Evolutionary conservation across 2,888 invertebrate species (phyloP), one percentile per base, ranked within the genome.

Genomic region (Cyclophora albipunctata): DNA sequence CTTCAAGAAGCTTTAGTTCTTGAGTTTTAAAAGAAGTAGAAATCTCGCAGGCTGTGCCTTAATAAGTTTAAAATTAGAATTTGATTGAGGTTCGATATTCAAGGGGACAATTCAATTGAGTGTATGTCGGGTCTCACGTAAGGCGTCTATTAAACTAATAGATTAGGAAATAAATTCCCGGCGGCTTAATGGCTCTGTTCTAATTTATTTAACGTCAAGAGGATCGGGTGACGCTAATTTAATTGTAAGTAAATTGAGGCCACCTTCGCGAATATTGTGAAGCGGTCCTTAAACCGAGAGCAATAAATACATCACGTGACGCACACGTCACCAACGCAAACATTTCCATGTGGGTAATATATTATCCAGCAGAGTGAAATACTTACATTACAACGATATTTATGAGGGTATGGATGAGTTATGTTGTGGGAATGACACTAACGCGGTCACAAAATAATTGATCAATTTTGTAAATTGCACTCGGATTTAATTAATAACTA

Each of bases 201-300:
- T 80, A 78, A 83, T 81, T 81, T 77, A 79, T 78, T 81, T 79
- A 78, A 70, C 73, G 72, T 73, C 75, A 70, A 69, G 71, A 71
- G 70, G 73, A 76, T 77, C 71, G 72, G 72, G 74, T 78, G 78
- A 78, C 78, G 71, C 67, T 78, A 78, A 81, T 81, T 81, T 79
- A 78, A 81, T 80, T 80, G 75, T 75, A 72, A 78, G 70, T 73
- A 73, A 75, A 82, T 82, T 78, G 78, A 70, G 78, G 73, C 67
- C 75, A 73, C 73, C 78, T 77, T 70, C 61, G 73, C 74, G 75
- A 71, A 73, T 74, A 71, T 68, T 67, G 70, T 67, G 67, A 67
- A 62, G 55, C 52, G 47, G 63, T 62, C 65, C 58, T 67, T 68
- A 67, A 62, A 57, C 62, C 58, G 67, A 63, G 65, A 72, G 75